Evolutionary conservation across 2,888 invertebrate species (phyloP).

Genomic region (Dromius quadrimaculatus): DNA sequence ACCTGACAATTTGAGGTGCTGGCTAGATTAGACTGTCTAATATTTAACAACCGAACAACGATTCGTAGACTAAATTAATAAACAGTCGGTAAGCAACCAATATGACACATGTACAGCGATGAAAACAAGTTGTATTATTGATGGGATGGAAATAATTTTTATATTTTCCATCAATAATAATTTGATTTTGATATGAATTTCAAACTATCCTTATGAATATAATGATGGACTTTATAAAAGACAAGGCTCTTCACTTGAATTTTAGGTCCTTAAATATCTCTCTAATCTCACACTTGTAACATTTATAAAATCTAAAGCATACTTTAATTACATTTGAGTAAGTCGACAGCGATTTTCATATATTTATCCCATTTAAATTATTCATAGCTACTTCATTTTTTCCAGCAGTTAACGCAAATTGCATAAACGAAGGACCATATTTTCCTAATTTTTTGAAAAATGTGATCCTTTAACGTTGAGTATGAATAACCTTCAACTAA

Average conservation of each 20-base stretch:
- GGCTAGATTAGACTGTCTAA: conserved; percentile 34
- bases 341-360: conserved; percentile 37
- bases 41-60: conserved; percentile 30
- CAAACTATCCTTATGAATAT: background rate
- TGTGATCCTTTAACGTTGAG: background rate
- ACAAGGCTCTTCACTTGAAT: conserved; percentile 32
- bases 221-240: conserved; percentile 25
- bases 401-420: background rate
- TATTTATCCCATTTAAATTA: background rate
- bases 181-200: background rate
- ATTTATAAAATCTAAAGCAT: conserved; percentile 39
- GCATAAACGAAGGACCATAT: background rate
- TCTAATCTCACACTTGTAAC: conserved; percentile 20
- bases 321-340: conserved; percentile 27
- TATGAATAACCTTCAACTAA: background rate
- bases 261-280: conserved; percentile 13
- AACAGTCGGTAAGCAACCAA: conserved; percentile 14
- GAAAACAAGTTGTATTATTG: background rate
- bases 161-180: background rate
- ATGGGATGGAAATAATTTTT: background rate
- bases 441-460: too few species aligned
- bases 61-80: conserved; percentile 1
- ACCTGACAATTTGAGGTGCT: background rate
- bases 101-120: conserved; percentile 8
- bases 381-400: background rate